These are phyloP conservation scores for Natrix natrix DNA, from an alignment of 2,797 vertebrate species.

Conservation along the genomic window DNA sequence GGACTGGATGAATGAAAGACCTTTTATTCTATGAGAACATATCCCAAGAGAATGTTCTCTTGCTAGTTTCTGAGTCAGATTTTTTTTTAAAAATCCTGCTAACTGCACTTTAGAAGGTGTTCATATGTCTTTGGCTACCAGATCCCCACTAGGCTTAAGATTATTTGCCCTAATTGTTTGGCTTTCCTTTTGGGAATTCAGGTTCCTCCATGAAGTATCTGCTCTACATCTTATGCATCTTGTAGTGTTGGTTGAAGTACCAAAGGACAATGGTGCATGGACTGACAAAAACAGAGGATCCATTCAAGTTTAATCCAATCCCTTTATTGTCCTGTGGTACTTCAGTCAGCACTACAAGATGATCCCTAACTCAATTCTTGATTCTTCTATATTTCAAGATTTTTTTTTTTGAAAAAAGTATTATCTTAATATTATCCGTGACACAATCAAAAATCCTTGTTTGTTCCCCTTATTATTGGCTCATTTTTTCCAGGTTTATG, in stretches of 20 bases:
- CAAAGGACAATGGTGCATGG: neutral
- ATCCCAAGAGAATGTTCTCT: neutral
- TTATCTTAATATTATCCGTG: neutral
- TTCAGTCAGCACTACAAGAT: neutral
- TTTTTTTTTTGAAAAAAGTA: neutral
- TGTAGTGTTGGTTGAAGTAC: no score
- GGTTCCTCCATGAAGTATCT: neutral
- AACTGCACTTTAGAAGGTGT: neutral
- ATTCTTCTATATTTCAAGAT: neutral
- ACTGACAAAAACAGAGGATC: neutral
- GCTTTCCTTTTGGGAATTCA: neutral
- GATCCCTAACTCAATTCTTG: neutral
- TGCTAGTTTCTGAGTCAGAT: neutral
- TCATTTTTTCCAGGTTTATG: neutral
- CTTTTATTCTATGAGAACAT: neutral
- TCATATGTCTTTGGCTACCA: neutral
- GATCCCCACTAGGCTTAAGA: neutral
- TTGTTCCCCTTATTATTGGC: neutral
- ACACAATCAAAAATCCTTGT: neutral
- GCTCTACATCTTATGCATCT: neutral
- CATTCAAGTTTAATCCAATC: neutral
- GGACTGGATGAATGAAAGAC: neutral
- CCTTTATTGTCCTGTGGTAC: neutral
- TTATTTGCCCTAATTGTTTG: neutral
- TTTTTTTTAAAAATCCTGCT: neutral